Evolutionary conservation across 2,888 invertebrate genomes (phyloP), one percentile per base, ranked within the genome.

Genomic region (Aelia acuminata): DNA sequence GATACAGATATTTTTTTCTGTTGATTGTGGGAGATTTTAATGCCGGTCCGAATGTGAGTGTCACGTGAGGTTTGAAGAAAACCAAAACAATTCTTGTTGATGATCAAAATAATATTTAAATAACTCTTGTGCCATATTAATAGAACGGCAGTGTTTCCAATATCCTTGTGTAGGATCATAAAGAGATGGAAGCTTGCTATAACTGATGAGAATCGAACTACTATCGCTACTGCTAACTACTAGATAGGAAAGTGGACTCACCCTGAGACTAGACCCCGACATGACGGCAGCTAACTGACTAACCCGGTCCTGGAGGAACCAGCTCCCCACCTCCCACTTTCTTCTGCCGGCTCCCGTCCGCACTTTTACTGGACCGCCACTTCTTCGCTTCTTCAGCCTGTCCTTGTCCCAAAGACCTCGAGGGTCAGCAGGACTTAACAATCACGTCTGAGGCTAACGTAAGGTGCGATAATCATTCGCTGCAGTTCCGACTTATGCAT

Each of bases 361-460:
- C 80, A 80, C 80, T 80, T 80, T 80, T 80, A 80, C 80, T 80
- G 47, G 63, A 80, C 80, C 80, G 43, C 80, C 80, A 80, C 80
- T 43, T 80, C 43, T 70, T 70, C 43, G n/a, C 75, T 75, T 75
- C 43, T 43, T 75, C 43, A 70, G 15, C 15, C 15, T 35, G 63
- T 70, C 63, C 63, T 70, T 70, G 63, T 35, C 63, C 63, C 35
- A 70, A 35, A 70, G 63, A 70, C 63, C 63, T 10, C 31, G 15
- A 2, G 35, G 63, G 35, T 70, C 63, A 70, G 63, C 31, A 31
- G 7, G 63, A 35, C 63, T 18, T 70, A 5, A 15, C 63, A 4
- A 70, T 20, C 15, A 8, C 0, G 0, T 26, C 26, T 13, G 11
- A 11, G 26, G 26, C 11, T 10, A 15, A 49, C 49, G 15, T 18